Base-by-base conservation (phyloP, 2,797 vertebrate genomes). In the Peromyscus attwateri region DNA sequence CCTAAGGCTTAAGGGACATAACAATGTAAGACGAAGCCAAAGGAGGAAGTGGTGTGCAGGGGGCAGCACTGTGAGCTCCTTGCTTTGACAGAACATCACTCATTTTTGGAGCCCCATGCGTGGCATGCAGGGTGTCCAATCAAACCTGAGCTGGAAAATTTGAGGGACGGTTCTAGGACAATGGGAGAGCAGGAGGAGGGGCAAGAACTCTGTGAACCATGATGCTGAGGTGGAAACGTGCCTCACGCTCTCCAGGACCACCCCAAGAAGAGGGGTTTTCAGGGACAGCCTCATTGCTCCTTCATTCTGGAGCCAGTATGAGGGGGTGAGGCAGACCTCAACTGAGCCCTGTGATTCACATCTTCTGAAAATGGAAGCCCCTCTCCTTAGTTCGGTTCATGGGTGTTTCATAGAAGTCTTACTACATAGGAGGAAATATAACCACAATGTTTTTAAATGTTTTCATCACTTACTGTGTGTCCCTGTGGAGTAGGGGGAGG, bases 171-270 rank as follows among this genome's bases (percentile, higher is more conserved):
- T 83, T 55, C n/a, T 3, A 89, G 76, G 43, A 90, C 89, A 34
- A 17, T n/a, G 19, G 29, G 84, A 79, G 46, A 19, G 43, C 10
- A 25, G 34, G 46, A 85, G 29, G 10, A 29, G 70, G 13, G 91
- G 23, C 12, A 7, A 52, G 11, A 46, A 31, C 73, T 57, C 27
- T 1, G 0, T 1, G 62, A 93, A n/a, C 6, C 37, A 21, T 0
- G 0, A 3, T 0, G 0, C 79, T 7, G 68, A 70, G 49, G 25
- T 1, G 46, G 89, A 73, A 31, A 13, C 46, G 2, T 11, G 25
- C 9, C 57, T 21, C 31, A 0, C 10, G 2, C 12, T 49, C 64
- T 57, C 77, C 57, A 27, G 25, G 8, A 23, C 49, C 17, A n/a
- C 3, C 60, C 52, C 11, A 0, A 0, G 14, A 14, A 57, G 31